phyloP scores from a whole-genome alignment of 2,113 vertebrate species.

The Eleginops maclovinus region DNA sequence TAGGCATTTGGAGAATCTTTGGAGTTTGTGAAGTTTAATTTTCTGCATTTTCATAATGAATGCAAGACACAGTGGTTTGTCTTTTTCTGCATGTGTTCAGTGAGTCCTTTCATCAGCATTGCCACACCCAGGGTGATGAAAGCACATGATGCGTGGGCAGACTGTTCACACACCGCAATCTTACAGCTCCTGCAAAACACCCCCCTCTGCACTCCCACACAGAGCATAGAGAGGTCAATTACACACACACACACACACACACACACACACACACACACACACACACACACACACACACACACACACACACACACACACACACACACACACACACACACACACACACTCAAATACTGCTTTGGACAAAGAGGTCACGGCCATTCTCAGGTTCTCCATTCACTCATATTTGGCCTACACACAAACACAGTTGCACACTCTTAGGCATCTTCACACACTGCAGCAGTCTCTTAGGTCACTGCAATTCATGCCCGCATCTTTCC shows the following conservation, averaged over 20 bases:
- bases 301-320: not conserved
- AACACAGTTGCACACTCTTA: not conserved
- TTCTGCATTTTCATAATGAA: not conserved
- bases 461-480: slow-evolving; percentile 50
- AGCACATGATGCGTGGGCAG: slow-evolving; percentile 11
- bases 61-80: not conserved
- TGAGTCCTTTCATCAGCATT: not conserved
- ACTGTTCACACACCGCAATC: slow-evolving; percentile 14
- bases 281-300: not conserved
- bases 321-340: too few relatives aligned
- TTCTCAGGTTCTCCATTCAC: slow-evolving; percentile 26
- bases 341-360: not conserved
- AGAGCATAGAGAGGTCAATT: slow-evolving; percentile 34
- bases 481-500: slow-evolving; percentile 52
- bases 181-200: slow-evolving; percentile 14
- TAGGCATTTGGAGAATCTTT: too few relatives aligned
- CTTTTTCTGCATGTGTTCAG: not conserved
- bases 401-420: slow-evolving; percentile 5
- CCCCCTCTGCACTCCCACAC: slow-evolving; percentile 40
- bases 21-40: too few relatives aligned
- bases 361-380: slow-evolving; percentile 44
- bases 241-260: slow-evolving; percentile 19
- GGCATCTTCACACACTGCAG: slow-evolving; percentile 13
- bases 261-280: slow-evolving; percentile 22
- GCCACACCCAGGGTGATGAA: slow-evolving; percentile 29